Percentiles rank a stretch among this genome's conserved stretches.
Conservation (phyloP, 2,113 vertebrate species). For the Strix uralensis region DNA sequence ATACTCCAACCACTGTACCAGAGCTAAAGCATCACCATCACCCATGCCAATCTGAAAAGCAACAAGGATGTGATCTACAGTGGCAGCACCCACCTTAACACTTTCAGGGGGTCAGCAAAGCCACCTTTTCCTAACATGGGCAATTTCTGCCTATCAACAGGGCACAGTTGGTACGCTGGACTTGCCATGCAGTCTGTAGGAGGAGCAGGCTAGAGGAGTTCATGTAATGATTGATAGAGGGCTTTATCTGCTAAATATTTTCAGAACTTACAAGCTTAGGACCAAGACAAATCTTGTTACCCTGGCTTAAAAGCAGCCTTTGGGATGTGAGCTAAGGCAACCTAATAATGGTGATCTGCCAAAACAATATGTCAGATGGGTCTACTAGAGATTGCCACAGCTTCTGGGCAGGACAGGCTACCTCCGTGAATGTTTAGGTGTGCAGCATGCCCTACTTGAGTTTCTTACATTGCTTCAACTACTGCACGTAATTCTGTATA, state of each 20-base stretch:
- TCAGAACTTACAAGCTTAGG: neutral
- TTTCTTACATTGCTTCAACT: neutral
- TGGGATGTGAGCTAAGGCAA: neutral
- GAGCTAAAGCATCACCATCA: neutral
- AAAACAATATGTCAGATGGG: neutral
- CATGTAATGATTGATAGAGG: neutral
- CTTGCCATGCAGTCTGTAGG: neutral
- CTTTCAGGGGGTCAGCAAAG: neutral
- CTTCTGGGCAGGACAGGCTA: fast-evolving
- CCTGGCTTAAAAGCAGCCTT: neutral
- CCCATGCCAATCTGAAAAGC: neutral
- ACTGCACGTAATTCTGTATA: neutral
- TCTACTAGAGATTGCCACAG: neutral
- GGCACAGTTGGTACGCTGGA: neutral
- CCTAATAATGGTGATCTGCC: neutral
- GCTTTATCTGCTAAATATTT: neutral
- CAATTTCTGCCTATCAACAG: neutral
- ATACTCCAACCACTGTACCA: fast-evolving
- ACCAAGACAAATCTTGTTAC: neutral
- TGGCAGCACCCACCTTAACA: neutral
- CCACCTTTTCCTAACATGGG: fast-evolving
- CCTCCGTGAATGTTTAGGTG: neutral
- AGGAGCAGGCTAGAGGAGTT: neutral
- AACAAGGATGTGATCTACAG: neutral
- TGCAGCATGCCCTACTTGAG: neutral